These are phyloP conservation scores for Drosophila greeni DNA, from an alignment of 2,888 invertebrate species.

Conservation along the genomic window DNA sequence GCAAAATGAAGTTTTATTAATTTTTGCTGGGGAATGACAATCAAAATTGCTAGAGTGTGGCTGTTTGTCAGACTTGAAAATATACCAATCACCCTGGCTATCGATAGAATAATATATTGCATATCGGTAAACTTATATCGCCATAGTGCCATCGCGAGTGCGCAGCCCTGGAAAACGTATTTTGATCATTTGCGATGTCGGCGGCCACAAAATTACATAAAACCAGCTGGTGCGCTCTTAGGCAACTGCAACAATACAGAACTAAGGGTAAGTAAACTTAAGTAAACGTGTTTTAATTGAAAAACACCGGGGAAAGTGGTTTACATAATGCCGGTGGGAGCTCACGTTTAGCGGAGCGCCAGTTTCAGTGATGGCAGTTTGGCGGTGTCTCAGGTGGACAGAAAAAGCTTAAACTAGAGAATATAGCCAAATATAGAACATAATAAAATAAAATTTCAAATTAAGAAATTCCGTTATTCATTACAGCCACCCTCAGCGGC, in stretches of 20 bases:
- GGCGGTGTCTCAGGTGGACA: background rate
- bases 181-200: conserved; percentile 50
- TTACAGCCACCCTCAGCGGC: conserved; percentile 38
- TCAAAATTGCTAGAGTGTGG: conserved; percentile 45
- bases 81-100: background rate
- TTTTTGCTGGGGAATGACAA: conserved; percentile 54
- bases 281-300: conserved; percentile 15
- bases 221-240: conserved; percentile 42
- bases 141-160: conserved; percentile 4
- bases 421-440: background rate
- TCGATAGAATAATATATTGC: conserved; percentile 4
- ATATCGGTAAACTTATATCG: background rate
- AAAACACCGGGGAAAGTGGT: conserved; percentile 17
- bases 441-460: background rate
- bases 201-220: conserved; percentile 54
- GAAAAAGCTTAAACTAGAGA: conserved; percentile 1
- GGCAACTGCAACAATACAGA: conserved; percentile 54
- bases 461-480: background rate
- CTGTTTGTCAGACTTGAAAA: background rate
- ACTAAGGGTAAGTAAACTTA: conserved; percentile 38
- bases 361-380: conserved; percentile 1
- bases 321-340: conserved; percentile 53
- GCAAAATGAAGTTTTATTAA: conserved; percentile 6
- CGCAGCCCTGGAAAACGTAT: conserved; percentile 23
- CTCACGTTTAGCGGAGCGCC: background rate